Evolutionary conservation across 2,888 invertebrate genomes (phyloP), one percentile per base, ranked within the genome.

Genomic region (Dynastes maya): DNA sequence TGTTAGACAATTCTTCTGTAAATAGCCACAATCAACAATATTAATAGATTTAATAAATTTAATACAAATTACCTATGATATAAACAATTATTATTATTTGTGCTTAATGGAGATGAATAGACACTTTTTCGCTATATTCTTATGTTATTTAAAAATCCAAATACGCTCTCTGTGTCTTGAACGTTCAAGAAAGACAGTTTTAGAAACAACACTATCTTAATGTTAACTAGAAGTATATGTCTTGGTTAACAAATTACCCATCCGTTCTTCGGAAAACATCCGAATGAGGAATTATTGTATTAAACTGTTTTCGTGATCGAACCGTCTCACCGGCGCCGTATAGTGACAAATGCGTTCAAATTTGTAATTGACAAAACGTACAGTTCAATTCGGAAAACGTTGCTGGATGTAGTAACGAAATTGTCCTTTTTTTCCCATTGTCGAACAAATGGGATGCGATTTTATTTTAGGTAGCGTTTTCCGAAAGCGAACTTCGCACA

Each of bases 401-500:
- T 37, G 16, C 13, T 37, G 53, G n/a, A 1, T 58, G 45, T 32
- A 72, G 53, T 53, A 16, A 16, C 53, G 53, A 72, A 61, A 58
- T 72, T 40, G 58, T 58, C 61, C 61, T 27, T 72, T 53, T 51
- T 53, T 58, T 22, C 61, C 68, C 75, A 45, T 67, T 68, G 55
- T 67, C 75, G 78, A 76, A 79, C 61, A 76, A 79, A 79, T 71
- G 71, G 72, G 45, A 37, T 64, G 64, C 76, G 32, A 68, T 68
- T 67, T 68, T 68, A 67, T 55, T 76, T 58, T 16, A n/a, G 55
- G 61, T 2, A 53, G 16, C 61, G 61, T 27, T 72, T 72, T 45
- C n/a, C 40, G 22, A 72, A 72, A 22, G 16, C 53, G 53, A 16
- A 53, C 16, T 53, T 53, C 4, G n/a, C 16, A 51, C 51, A 11